A percentile compares a stretch with the other conserved stretches of the same genome.
Evolutionary conservation across 2,888 invertebrate genomes (phyloP).

Genomic region (Gymnosoma rotundatum): DNA sequence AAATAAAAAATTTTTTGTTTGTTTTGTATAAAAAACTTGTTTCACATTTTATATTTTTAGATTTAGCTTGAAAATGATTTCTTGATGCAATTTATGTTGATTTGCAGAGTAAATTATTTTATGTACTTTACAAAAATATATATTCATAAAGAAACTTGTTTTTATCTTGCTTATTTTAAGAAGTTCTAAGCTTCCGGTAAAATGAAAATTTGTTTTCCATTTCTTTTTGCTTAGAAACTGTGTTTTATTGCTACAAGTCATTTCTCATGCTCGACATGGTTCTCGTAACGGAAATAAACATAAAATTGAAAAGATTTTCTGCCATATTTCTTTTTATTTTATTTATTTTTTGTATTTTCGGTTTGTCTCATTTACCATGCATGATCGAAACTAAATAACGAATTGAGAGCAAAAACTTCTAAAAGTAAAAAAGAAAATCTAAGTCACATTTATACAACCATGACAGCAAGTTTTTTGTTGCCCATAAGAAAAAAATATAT

Average conservation of each 20-base stretch:
- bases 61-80: no score
- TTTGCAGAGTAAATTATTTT: slow-evolving; percentile 5
- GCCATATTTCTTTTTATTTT: slow-evolving; percentile 43
- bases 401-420: slow-evolving; percentile 6
- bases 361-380: slow-evolving; percentile 62
- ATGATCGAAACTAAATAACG: slow-evolving; percentile 58
- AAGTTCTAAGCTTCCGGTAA: slow-evolving; percentile 58
- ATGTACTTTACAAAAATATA: slow-evolving; percentile 3
- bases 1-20: no score
- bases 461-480: slow-evolving; percentile 45
- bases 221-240: slow-evolving; percentile 41
- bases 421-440: slow-evolving; percentile 18
- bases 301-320: slow-evolving; percentile 68
- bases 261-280: slow-evolving; percentile 67
- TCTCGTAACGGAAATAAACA: slow-evolving; percentile 68
- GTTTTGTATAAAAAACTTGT: no score
- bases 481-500: slow-evolving; percentile 40
- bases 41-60: no score
- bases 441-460: slow-evolving; percentile 45
- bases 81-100: no score
- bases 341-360: neutral
- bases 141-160: neutral
- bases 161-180: neutral
- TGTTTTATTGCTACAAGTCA: slow-evolving; percentile 47
- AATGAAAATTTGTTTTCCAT: slow-evolving; percentile 52